Conservation (phyloP, 2,113 vertebrate genomes). For the Felis catus region DNA sequence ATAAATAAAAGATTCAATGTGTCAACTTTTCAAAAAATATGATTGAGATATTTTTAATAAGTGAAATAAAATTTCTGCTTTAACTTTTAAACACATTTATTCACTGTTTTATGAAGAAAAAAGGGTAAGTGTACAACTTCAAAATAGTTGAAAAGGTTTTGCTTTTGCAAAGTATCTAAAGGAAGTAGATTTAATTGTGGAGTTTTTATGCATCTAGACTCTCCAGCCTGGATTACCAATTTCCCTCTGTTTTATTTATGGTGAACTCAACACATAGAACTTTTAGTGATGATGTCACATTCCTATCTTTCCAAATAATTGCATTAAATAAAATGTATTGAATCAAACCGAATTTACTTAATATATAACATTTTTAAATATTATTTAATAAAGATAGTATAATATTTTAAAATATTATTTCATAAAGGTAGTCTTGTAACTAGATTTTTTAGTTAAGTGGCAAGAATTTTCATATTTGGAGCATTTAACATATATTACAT, state of each 20-base stretch:
- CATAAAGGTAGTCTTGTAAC: not conserved
- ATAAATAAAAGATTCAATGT: not conserved
- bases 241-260: not conserved
- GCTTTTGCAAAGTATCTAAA: not conserved
- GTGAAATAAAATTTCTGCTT: not conserved
- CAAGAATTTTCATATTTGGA: not conserved
- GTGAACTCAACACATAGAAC: not conserved
- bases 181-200: not conserved
- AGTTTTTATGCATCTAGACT: not conserved
- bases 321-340: not conserved
- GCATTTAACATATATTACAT: not conserved
- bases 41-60: not conserved
- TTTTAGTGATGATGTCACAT: not conserved
- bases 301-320: not conserved
- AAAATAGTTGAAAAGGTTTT: not conserved
- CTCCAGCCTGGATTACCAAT: not conserved
- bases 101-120: not conserved
- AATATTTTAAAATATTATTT: too few species aligned
- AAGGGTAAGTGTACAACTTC: not conserved
- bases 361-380: not conserved
- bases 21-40: not conserved
- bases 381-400: not conserved
- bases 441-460: not conserved
- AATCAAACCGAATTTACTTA: not conserved
- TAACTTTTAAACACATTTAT: not conserved